A percentile compares a stretch with the other conserved stretches of the same genome.
Evolutionary conservation across 2,797 vertebrate genomes (phyloP).

Genomic region (Synaphobranchus kaupii): DNA sequence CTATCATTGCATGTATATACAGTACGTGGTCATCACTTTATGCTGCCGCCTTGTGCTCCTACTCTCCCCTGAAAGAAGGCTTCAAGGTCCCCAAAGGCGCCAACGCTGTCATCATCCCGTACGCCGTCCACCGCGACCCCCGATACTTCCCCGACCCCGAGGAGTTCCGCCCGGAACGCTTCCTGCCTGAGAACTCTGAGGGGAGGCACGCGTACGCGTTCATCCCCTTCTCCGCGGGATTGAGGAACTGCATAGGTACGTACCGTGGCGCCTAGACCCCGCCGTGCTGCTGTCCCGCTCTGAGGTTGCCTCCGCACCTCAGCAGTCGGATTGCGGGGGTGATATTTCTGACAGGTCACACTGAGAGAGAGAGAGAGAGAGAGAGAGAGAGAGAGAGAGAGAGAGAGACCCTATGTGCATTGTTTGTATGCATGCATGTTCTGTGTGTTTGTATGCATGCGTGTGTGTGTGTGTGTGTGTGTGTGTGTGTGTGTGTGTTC

Average conservation of each 20-base stretch:
- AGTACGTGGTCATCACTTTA: no score
- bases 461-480: no score
- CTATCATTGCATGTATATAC: no score
- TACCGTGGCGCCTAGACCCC: conserved; percentile 31
- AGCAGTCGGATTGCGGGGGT: no score
- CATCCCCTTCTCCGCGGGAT: conserved; percentile 92
- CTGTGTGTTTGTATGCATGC: no score
- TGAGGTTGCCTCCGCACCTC: not conserved
- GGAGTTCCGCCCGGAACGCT: conserved; percentile 88
- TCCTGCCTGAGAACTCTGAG: conserved; percentile 79
- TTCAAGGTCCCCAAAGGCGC: conserved; percentile 78
- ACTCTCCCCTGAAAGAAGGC: conserved; percentile 67
- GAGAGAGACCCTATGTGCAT: no score
- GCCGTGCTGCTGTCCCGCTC: not conserved
- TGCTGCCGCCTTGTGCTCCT: not conserved
- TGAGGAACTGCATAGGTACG: conserved; percentile 93
- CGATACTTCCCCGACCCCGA: conserved; percentile 85
- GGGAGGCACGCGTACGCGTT: conserved; percentile 85
- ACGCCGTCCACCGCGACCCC: conserved; percentile 84
- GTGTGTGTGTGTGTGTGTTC: no score
- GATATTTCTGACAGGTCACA: no score
- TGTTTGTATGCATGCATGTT: no score
- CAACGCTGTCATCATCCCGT: conserved; percentile 75
- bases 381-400: no score
- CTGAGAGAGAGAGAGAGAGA: no score